These are phyloP conservation scores for Leucophenga varia DNA, from an alignment of 1,140 invertebrate species.

Conservation along the genomic window DNA sequence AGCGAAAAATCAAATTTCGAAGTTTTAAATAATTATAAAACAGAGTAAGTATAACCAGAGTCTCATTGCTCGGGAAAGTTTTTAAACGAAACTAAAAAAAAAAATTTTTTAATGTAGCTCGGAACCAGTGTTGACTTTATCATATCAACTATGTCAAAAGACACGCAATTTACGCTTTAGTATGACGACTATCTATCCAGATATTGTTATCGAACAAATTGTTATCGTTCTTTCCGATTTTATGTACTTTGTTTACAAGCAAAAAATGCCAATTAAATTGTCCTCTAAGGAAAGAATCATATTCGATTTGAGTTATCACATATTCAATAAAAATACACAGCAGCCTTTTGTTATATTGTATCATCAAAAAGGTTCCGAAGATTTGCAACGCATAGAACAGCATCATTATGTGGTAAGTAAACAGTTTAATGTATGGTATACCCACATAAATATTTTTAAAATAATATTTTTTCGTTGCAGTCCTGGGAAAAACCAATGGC, in stretches of 20 bases:
- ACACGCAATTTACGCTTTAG: conserved; percentile 17
- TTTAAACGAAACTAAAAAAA: neutral
- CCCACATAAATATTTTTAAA: no score
- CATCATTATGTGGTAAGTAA: conserved; percentile 19
- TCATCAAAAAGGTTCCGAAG: neutral
- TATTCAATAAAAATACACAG: conserved; percentile 10
- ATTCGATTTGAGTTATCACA: conserved; percentile 12
- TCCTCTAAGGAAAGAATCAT: neutral
- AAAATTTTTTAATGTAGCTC: conserved; percentile 1
- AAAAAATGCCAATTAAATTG: conserved; percentile 6
- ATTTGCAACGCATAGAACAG: conserved; percentile 8
- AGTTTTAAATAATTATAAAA: neutral
- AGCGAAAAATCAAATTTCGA: conserved; percentile 10
- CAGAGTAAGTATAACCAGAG: conserved; percentile 6
- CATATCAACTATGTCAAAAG: conserved; percentile 12
- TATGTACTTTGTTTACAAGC: conserved; percentile 11
- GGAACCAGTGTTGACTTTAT: conserved; percentile 2
- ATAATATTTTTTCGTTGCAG: no score
- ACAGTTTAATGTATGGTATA: no score
- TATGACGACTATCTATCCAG: neutral
- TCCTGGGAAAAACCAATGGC: no score
- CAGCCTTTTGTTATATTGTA: conserved; percentile 15
- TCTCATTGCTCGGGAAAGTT: no score
- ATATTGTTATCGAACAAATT: conserved; percentile 16
- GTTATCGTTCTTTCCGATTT: conserved; percentile 12